phyloP scores from a whole-genome alignment of 1,140 invertebrate species.

The Trichonephila inaurata region DNA sequence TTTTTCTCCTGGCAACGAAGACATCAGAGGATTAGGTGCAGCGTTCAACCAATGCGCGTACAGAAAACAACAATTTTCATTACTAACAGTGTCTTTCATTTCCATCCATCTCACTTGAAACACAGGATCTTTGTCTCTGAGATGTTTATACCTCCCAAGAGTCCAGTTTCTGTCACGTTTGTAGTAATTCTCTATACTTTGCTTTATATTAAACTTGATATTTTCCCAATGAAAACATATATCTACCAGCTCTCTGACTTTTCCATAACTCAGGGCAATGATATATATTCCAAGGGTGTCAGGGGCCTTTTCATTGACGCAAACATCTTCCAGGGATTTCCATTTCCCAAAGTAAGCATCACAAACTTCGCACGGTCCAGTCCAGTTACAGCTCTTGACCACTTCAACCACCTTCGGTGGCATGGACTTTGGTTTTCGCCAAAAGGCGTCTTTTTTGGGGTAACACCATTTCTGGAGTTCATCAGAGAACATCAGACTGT shows the following conservation, averaged over 20 bases:
- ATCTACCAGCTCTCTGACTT: neutral
- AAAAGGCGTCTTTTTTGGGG: neutral
- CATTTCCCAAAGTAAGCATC: neutral
- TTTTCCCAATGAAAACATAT: neutral
- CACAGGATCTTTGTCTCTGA: too few species aligned
- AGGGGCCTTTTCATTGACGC: neutral
- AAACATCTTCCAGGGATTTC: neutral
- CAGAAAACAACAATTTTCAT: constrained; percentile 15
- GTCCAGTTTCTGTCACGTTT: too few species aligned
- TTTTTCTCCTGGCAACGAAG: neutral
- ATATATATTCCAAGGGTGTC: neutral
- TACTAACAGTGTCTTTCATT: neutral
- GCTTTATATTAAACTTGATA: too few species aligned
- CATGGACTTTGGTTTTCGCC: neutral
- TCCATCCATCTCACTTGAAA: neutral
- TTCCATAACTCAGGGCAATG: neutral
- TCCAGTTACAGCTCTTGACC: neutral
- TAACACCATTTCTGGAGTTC: constrained; percentile 15
- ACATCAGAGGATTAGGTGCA: neutral
- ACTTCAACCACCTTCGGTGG: neutral
- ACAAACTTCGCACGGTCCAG: neutral
- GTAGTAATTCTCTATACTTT: too few species aligned
- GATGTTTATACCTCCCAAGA: too few species aligned
- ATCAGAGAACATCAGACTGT: neutral
- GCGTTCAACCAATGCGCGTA: constrained; percentile 16